Evolutionary conservation across 2,113 vertebrate species (phyloP), one percentile per base, ranked within the genome.

Genomic region (Vireo altiloquus): DNA sequence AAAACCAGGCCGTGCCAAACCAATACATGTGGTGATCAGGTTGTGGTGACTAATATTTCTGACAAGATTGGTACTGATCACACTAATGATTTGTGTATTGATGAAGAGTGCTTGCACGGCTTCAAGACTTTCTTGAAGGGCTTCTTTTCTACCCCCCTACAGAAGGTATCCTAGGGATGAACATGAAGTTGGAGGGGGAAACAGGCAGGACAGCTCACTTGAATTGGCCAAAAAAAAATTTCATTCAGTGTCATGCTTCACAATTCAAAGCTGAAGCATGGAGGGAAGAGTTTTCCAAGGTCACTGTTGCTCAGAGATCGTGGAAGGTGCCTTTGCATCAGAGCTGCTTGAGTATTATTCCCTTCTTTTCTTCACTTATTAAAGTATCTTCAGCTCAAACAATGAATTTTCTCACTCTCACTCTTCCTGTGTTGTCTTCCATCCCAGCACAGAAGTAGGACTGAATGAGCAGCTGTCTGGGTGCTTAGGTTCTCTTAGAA

Each of bases 361-460:
- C 15, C 4, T 3, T 56, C 12, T 79, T 66, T 70, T 47, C 28
- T 61, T 69, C 20, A 60, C 10, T 56, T 76, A 25, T 33, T 54
- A 25, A 70, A 50, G 17, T 37, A 11, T 13, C 19, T 44, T 80
- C 42, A 28, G 68, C 15, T 76, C 10, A 12, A 28, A n/a, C 11
- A 8, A 23, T 60, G 20, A 9, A 2, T 37, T 53, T 80, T 63
- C 39, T 52, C n/a, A 15, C n/a, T 64, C 31, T 24, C 44, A 1
- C 6, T 57, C 14, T 56, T 65, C 22, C 6, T 54, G 17, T 69
- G 53, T 65, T 91, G 13, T 74, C 10, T 15, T 5, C 8, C 28
- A 25, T 52, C 8, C 13, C 6, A n/a, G 27, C 39, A 25, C 0
- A 2, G 9, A 7, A 0, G 4, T 50, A 42, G 8, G 30, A 47